Conservation (phyloP, 1,140 invertebrate genomes). For the Melitaea cinxia region DNA sequence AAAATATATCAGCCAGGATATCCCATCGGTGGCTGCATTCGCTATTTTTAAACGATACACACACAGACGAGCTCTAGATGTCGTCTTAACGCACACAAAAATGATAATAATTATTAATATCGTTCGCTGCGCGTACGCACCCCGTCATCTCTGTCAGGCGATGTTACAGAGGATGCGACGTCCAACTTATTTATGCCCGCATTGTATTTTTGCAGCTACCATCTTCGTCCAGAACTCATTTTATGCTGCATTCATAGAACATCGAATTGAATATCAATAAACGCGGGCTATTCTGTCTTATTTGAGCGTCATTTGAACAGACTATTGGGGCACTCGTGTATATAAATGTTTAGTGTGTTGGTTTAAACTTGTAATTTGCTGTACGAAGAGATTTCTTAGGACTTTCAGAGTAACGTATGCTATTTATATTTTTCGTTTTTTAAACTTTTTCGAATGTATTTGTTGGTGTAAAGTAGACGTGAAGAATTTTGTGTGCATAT, state of each 20-base stretch:
- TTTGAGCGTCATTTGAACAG: not conserved
- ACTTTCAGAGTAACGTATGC: no score
- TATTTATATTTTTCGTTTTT: no score
- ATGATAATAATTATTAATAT: slow-evolving; percentile 29
- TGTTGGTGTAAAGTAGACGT: no score
- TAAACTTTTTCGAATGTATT: no score
- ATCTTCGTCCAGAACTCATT: not conserved
- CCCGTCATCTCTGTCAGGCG: slow-evolving; percentile 26
- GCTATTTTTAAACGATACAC: slow-evolving; percentile 57
- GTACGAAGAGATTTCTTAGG: no score
- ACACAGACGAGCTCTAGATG: slow-evolving; percentile 1
- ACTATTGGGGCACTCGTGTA: not conserved
- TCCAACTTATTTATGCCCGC: slow-evolving; percentile 1
- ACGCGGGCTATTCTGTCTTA: not conserved
- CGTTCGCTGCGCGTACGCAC: slow-evolving; percentile 21
- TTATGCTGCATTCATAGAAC: not conserved
- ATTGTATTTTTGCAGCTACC: slow-evolving; percentile 1
- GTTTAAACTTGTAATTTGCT: no score
- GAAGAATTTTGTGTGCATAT: no score
- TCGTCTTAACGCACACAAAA: slow-evolving; percentile 9
- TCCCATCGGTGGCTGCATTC: slow-evolving; percentile 59
- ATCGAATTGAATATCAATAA: not conserved
- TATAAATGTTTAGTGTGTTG: no score
- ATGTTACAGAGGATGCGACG: not conserved
- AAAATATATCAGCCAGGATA: slow-evolving; percentile 78